phyloP scores from a whole-genome alignment of 2,113 vertebrate genomes.

The Actenoides hombroni region DNA sequence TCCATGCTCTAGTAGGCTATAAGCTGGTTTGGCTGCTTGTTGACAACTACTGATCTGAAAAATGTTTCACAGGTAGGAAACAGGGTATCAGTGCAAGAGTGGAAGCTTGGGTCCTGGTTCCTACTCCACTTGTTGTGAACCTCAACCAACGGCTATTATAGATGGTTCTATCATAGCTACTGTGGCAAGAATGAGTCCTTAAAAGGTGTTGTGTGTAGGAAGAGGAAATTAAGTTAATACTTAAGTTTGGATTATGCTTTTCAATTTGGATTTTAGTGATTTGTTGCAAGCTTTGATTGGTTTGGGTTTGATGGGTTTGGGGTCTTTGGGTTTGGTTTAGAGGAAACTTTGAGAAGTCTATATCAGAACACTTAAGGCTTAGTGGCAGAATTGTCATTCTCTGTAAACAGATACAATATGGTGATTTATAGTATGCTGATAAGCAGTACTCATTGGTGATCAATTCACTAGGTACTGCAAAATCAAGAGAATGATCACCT shows the following conservation, averaged over 20 bases:
- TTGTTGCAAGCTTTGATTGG: not conserved
- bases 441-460: not conserved
- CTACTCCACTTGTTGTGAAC: rapidly evolving
- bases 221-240: not conserved
- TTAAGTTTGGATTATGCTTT: not conserved
- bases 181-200: not conserved
- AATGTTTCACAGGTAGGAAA: not conserved
- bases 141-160: not conserved
- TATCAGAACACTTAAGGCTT: not conserved
- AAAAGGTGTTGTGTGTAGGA: not conserved
- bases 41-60: not conserved
- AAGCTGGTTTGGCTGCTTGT: not conserved
- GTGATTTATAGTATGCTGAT: not conserved
- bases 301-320: rapidly evolving
- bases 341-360: not conserved
- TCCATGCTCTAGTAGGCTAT: not conserved
- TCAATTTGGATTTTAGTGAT: not conserved
- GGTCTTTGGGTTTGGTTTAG: not conserved
- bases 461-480: not conserved
- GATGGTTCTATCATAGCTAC: not conserved
- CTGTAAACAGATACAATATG: not conserved
- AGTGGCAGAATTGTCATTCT: not conserved
- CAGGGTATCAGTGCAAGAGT: not conserved
- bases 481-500: not conserved
- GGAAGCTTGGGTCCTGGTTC: not conserved